Conservation (phyloP, 2,797 vertebrate species). For the Odontamblyopus lacepedii region DNA sequence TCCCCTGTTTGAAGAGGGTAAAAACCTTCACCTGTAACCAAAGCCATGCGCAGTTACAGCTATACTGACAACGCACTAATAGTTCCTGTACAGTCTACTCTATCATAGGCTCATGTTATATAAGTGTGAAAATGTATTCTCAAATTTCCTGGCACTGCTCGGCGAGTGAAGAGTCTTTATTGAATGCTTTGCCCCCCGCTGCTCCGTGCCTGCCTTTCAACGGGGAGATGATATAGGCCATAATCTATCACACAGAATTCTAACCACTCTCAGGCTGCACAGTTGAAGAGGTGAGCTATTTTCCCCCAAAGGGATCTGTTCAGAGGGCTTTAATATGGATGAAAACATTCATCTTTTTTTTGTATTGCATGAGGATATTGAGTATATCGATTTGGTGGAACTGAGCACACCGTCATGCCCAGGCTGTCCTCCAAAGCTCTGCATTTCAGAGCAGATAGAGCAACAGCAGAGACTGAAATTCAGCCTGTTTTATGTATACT, state of each 20-base stretch:
- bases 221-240: conserved; percentile 64
- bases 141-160: conserved; percentile 37
- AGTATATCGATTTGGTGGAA: conserved; percentile 56
- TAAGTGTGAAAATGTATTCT: conserved; percentile 54
- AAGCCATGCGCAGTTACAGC: background rate
- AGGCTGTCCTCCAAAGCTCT: conserved; percentile 51
- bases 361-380: conserved; percentile 50
- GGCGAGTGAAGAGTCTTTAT: conserved; percentile 40
- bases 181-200: conserved; percentile 44
- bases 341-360: conserved; percentile 68
- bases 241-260: conserved; percentile 73
- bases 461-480: conserved; percentile 1
- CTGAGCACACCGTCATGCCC: conserved; percentile 34
- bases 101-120: conserved; percentile 41
- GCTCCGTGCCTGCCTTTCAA: conserved; percentile 57
- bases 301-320: conserved; percentile 57
- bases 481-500: background rate
- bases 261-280: conserved; percentile 56
- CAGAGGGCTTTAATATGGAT: conserved; percentile 65
- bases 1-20: background rate
- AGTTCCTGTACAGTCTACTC: conserved; percentile 54
- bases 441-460: conserved; percentile 18
- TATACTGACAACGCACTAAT: conserved; percentile 37
- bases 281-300: conserved; percentile 69
- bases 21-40: background rate